These are phyloP conservation scores for Martes flavigula DNA, from an alignment of 2,797 vertebrate genomes.

Conservation along the genomic window DNA sequence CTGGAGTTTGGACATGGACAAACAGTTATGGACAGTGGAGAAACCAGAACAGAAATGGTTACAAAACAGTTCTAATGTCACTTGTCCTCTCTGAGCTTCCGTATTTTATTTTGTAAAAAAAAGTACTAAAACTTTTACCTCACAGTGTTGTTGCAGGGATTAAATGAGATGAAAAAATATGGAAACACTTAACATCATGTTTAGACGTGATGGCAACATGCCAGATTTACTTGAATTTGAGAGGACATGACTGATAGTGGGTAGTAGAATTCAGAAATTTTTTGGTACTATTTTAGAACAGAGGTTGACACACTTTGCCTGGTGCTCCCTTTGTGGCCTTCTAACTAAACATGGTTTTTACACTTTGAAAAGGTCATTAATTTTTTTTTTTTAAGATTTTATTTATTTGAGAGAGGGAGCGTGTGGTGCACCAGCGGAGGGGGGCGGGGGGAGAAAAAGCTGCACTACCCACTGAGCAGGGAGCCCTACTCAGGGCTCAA, in stretches of 20 bases:
- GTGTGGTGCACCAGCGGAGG: no score
- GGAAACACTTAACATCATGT: background rate
- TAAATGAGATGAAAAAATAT: background rate
- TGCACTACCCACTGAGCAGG: background rate
- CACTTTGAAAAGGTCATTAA: background rate
- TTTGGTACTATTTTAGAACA: background rate
- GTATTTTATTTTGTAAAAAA: background rate
- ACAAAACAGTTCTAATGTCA: background rate
- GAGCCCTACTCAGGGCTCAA: background rate
- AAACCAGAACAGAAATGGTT: background rate
- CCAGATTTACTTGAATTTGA: slow-evolving; percentile 8
- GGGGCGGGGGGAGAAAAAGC: background rate
- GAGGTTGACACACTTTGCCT: background rate
- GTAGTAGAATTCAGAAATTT: background rate
- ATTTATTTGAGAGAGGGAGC: background rate
- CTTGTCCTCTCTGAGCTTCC: background rate
- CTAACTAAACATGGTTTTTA: background rate
- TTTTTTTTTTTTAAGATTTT: background rate
- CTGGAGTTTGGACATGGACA: background rate
- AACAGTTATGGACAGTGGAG: background rate
- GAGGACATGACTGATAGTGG: background rate
- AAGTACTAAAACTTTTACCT: background rate
- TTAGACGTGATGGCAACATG: background rate
- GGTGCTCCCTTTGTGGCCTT: background rate
- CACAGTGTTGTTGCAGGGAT: background rate